Evolutionary conservation across 2,113 vertebrate genomes (phyloP).

Genomic region (Crypturellus undulatus): DNA sequence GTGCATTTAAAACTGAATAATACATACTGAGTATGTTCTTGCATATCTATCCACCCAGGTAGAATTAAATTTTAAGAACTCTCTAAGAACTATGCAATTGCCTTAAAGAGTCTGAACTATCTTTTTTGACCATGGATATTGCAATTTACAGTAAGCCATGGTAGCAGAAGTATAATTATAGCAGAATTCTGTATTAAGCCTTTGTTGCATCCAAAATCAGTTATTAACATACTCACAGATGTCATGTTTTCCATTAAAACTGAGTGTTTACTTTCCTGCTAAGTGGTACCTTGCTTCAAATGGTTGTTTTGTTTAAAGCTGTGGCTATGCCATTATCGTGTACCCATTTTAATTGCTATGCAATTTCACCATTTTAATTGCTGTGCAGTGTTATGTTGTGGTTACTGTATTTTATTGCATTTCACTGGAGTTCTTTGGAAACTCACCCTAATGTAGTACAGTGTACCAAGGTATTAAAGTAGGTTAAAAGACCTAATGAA

Average conservation of each 20-base stretch:
- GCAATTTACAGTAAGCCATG: not conserved
- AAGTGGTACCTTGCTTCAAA: not conserved
- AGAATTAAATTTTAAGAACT: not conserved
- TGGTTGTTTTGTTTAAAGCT: not conserved
- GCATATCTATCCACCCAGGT: not conserved
- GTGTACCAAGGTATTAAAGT: not conserved
- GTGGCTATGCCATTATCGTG: not conserved
- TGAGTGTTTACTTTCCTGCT: not conserved
- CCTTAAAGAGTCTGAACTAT: not conserved
- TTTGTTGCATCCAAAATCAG: not conserved
- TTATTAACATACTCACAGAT: not conserved
- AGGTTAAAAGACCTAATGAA: not conserved
- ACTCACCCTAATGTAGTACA: not conserved
- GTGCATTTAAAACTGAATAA: not conserved
- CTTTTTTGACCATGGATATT: not conserved
- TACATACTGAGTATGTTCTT: not conserved
- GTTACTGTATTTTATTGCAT: not conserved
- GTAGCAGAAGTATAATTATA: not conserved
- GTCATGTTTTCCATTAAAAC: not conserved
- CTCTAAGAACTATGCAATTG: not conserved
- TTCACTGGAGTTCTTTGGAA: not conserved
- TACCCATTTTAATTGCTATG: not conserved
- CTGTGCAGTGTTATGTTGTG: not conserved
- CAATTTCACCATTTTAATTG: not conserved
- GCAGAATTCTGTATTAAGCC: not conserved